Conservation (phyloP, 2,113 vertebrate species). For the Phylloscopus trochiloides region DNA sequence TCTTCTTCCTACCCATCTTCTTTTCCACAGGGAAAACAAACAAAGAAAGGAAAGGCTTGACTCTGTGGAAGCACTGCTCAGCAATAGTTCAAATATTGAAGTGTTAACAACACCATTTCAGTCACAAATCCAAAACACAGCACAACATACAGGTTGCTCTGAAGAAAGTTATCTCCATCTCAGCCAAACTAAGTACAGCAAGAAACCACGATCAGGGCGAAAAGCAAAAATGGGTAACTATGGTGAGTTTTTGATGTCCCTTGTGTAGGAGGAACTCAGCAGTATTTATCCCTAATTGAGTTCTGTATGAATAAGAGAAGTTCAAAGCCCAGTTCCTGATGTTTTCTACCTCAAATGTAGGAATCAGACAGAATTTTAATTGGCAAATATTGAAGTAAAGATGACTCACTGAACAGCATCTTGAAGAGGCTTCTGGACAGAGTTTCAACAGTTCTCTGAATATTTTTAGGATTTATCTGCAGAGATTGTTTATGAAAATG, state of each 20-base stretch:
- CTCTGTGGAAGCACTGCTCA: background rate
- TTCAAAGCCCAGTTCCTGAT: background rate
- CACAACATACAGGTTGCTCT: background rate
- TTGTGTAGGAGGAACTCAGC: background rate
- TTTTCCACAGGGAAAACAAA: background rate
- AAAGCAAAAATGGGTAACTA: background rate
- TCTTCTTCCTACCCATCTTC: background rate
- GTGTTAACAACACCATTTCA: background rate
- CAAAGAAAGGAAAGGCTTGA: background rate
- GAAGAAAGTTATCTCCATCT: background rate
- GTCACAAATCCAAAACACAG: background rate
- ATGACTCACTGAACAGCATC: background rate
- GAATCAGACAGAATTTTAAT: constrained; percentile 6
- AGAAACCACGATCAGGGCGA: background rate
- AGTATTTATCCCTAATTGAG: background rate
- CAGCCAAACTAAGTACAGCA: background rate
- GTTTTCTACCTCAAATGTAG: background rate
- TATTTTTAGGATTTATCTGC: background rate
- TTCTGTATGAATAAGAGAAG: background rate
- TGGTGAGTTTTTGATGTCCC: background rate
- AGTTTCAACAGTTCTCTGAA: background rate
- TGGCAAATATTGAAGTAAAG: background rate
- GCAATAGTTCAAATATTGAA: background rate
- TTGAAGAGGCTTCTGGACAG: background rate
- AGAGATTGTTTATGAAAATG: background rate